Evolutionary conservation across 92 coral and sea anemone species (phyloP).

Genomic region (Porites evermanni): DNA sequence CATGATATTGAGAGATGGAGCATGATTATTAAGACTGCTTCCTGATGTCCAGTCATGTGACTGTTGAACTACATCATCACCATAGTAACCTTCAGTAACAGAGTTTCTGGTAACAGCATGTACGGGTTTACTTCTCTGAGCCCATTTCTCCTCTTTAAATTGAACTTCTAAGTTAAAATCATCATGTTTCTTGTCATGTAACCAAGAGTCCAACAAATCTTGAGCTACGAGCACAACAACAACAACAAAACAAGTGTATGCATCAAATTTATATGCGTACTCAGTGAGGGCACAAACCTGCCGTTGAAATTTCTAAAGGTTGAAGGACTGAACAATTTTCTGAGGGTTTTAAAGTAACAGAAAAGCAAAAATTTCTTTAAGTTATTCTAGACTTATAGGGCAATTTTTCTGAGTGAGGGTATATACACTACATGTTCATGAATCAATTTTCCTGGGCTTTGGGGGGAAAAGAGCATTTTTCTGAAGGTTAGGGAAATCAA

Average conservation of each 20-base stretch:
- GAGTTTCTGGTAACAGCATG: conserved; percentile 10
- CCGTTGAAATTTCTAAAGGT: no score
- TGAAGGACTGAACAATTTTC: no score
- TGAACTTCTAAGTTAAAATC: conserved; percentile 86
- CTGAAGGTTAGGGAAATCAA: no score
- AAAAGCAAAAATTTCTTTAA: no score
- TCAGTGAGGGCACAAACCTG: no score
- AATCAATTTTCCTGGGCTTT: no score
- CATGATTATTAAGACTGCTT: conserved; percentile 1
- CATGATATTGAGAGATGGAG: conserved; percentile 23
- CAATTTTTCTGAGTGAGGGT: no score
- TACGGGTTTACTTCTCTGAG: conserved; percentile 37
- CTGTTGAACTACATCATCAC: conserved; percentile 11
- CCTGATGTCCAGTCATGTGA: conserved; percentile 36
- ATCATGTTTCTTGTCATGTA: conserved; percentile 80
- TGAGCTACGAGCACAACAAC: conserved; percentile 66
- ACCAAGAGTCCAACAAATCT: conserved; percentile 95
- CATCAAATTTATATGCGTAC: no score
- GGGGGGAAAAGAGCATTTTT: no score
- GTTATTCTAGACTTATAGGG: no score
- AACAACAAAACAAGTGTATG: neutral
- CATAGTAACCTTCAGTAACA: neutral
- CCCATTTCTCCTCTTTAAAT: conserved; percentile 85
- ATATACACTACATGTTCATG: no score
- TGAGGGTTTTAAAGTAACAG: no score